A percentile compares a stretch with the other conserved stretches of the same genome.
Conservation (phyloP, 2,797 vertebrate species). For the Microcaecilia unicolor region DNA sequence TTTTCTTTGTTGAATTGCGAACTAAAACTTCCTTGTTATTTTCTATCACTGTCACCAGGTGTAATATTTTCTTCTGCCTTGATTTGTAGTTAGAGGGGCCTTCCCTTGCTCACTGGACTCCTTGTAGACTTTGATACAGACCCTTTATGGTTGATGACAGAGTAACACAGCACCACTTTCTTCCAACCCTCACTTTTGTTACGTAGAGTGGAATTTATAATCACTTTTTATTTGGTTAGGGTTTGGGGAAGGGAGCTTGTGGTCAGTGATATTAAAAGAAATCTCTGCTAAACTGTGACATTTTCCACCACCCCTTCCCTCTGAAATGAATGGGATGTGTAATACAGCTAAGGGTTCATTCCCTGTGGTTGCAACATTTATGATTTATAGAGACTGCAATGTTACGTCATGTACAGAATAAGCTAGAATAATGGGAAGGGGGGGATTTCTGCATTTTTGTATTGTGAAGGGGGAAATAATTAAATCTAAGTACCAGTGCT, state of each 20-base stretch:
- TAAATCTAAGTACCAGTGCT: conserved; percentile 44
- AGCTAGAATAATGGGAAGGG: conserved; percentile 36
- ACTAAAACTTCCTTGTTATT: too few species aligned
- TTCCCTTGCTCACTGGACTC: too few species aligned
- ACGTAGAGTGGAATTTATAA: background rate
- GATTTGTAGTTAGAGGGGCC: background rate
- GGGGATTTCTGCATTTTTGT: conserved; percentile 42
- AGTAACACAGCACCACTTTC: too few species aligned
- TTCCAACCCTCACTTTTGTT: conserved; percentile 3
- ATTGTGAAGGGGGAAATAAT: too few species aligned
- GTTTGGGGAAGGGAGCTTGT: background rate
- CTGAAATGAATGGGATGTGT: conserved; percentile 35
- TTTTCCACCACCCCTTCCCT: too few species aligned
- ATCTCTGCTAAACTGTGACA: conserved; percentile 37
- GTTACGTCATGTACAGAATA: conserved; percentile 37
- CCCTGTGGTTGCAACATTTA: conserved; percentile 26
- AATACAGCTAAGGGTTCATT: conserved; percentile 23
- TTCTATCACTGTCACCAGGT: background rate
- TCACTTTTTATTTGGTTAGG: background rate
- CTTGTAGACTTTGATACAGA: too few species aligned
- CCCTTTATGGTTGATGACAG: too few species aligned
- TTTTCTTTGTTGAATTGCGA: too few species aligned
- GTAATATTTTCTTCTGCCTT: background rate
- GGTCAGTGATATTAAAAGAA: conserved; percentile 10
- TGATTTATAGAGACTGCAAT: conserved; percentile 26